A percentile compares a stretch with the other conserved stretches of the same genome.
Evolutionary conservation across 2,888 invertebrate genomes (phyloP).

Genomic region (Geotrupes spiniger): DNA sequence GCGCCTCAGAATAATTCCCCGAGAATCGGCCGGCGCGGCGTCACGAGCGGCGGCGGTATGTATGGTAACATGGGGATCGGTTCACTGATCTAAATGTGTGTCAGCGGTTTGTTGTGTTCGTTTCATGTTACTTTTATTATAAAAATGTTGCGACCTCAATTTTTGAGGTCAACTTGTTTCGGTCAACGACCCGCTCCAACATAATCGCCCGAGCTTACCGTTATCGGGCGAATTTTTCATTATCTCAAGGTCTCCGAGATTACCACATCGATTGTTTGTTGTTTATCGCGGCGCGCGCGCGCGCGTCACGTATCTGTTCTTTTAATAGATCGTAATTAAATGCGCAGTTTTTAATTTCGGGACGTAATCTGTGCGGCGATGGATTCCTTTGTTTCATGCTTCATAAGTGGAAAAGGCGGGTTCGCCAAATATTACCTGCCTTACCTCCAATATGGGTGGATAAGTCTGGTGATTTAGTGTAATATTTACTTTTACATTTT

Average conservation of each 20-base stretch:
- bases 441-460: too few species aligned
- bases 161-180: constrained; percentile 65
- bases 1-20: constrained; percentile 3
- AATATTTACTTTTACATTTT: too few species aligned
- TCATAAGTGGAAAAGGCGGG: too few species aligned
- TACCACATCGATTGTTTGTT: constrained; percentile 14
- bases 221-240: constrained; percentile 14
- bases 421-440: too few species aligned
- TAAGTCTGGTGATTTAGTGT: too few species aligned
- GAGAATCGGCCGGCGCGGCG: constrained; percentile 3
- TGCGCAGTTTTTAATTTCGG: too few species aligned
- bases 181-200: constrained; percentile 38
- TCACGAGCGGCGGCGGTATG: neutral
- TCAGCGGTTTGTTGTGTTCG: constrained; percentile 46
- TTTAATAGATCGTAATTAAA: too few species aligned
- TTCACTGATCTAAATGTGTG: constrained; percentile 49
- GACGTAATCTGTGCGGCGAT: too few species aligned
- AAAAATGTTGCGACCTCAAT: constrained; percentile 61
- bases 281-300: neutral
- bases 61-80: constrained; percentile 26
- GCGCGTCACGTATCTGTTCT: neutral
- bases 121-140: constrained; percentile 53
- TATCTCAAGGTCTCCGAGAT: constrained; percentile 22
- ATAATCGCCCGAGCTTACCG: neutral
- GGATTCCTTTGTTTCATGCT: too few species aligned